phyloP scores from a whole-genome alignment of 2,113 vertebrate genomes.

The Atractosteus spatula region DNA sequence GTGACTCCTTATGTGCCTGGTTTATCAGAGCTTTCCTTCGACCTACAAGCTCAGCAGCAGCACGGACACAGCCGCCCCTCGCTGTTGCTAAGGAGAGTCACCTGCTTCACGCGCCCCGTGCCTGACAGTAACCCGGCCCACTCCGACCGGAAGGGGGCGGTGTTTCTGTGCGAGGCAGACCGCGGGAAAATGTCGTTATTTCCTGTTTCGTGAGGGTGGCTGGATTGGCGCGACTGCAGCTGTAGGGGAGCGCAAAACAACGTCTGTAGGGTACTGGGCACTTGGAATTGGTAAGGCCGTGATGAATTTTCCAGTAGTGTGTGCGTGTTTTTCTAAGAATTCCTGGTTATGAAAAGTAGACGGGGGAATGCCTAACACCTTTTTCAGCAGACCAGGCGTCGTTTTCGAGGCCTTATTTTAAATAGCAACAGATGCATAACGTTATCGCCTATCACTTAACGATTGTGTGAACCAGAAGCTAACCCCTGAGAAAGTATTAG shows the following conservation, averaged over 20 bases:
- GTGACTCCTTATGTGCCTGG: too few relatives aligned
- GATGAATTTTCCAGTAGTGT: too few relatives aligned
- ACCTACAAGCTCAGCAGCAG: too few relatives aligned
- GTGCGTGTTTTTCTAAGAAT: too few relatives aligned
- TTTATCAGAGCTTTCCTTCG: too few relatives aligned
- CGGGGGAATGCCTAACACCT: background rate
- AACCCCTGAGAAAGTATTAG: too few relatives aligned
- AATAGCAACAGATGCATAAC: background rate
- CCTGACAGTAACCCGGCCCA: background rate
- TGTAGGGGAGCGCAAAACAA: background rate
- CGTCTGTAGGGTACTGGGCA: background rate
- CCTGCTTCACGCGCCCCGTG: too few relatives aligned
- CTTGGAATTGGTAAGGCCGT: background rate
- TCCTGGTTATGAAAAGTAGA: background rate
- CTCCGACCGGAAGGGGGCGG: slow-evolving; percentile 9
- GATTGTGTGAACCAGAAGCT: too few relatives aligned
- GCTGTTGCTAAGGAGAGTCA: too few relatives aligned
- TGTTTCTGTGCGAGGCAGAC: slow-evolving; percentile 32
- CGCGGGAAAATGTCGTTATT: slow-evolving; percentile 72
- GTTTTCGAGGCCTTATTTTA: background rate
- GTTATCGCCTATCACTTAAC: too few relatives aligned
- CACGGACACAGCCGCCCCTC: too few relatives aligned
- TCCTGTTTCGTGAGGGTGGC: slow-evolving; percentile 49
- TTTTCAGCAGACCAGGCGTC: background rate
- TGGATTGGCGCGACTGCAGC: slow-evolving; percentile 59